Percentiles rank a stretch among this genome's conserved stretches.
phyloP scores from a whole-genome alignment of 2,113 vertebrate species.

The Lepus timidus region DNA sequence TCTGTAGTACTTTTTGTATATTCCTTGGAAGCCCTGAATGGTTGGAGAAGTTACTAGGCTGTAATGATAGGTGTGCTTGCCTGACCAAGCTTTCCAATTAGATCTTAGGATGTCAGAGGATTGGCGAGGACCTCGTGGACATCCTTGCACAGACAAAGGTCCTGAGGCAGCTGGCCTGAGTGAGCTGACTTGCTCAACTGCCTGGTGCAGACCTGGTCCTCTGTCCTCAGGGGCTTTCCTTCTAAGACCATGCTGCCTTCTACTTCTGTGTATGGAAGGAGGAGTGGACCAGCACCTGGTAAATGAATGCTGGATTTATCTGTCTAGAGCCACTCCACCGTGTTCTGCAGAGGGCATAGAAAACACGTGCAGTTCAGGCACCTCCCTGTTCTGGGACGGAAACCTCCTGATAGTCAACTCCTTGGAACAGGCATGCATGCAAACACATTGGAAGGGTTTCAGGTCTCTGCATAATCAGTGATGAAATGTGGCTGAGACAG shows the following conservation, averaged over 20 bases:
- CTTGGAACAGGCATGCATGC: background rate
- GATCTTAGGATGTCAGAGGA: background rate
- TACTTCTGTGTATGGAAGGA: background rate
- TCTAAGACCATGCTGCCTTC: background rate
- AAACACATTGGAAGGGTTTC: background rate
- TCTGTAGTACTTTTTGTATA: background rate
- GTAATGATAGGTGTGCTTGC: background rate
- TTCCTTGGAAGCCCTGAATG: background rate
- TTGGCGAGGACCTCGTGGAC: background rate
- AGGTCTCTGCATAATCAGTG: constrained; percentile 6
- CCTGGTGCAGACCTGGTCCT: background rate
- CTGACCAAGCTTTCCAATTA: constrained; percentile 12
- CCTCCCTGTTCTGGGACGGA: background rate
- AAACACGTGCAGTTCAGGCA: constrained; percentile 18
- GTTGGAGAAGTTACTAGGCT: background rate
- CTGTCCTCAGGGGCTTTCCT: background rate
- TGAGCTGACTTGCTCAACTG: background rate
- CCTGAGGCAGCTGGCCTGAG: background rate
- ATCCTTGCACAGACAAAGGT: background rate
- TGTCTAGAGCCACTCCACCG: background rate
- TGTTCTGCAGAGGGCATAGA: background rate
- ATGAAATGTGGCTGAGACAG: background rate
- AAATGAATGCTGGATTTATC: background rate
- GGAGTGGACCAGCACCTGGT: background rate
- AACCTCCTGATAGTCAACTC: constrained; percentile 12